These are phyloP conservation scores for Cheilosia pagana DNA, from an alignment of 2,888 invertebrate species.

Conservation along the genomic window DNA sequence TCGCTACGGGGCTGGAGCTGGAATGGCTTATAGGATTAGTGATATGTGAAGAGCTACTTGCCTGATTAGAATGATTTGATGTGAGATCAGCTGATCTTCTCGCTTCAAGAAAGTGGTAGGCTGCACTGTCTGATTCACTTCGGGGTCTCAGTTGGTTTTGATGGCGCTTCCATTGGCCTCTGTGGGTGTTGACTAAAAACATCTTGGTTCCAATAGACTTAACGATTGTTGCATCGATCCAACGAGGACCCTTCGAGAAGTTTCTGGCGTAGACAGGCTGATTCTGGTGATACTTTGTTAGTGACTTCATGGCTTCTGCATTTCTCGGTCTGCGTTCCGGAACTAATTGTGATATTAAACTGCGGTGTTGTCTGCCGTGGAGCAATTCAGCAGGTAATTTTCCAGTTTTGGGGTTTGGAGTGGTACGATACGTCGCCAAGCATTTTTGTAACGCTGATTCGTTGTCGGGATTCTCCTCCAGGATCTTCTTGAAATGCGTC, in stretches of 20 bases:
- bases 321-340: not conserved
- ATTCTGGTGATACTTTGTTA: not conserved
- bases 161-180: too few relatives aligned
- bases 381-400: slow-evolving; percentile 16
- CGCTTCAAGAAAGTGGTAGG: not conserved
- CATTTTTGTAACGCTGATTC: not conserved
- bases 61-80: not conserved
- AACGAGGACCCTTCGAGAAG: slow-evolving; percentile 17
- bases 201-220: not conserved
- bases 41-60: not conserved
- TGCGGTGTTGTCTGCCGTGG: not conserved
- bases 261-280: slow-evolving; percentile 14
- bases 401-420: slow-evolving; percentile 12
- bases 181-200: not conserved
- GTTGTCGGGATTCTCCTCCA: not conserved
- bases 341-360: not conserved
- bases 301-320: not conserved
- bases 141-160: too few relatives aligned
- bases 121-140: not conserved
- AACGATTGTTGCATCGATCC: slow-evolving; percentile 12
- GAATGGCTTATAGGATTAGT: not conserved
- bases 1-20: not conserved
- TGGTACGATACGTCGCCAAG: not conserved
- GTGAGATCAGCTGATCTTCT: not conserved
- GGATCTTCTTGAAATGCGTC: not conserved